phyloP scores from a whole-genome alignment of 2,888 invertebrate genomes.

The Ceraclea dissimilis region DNA sequence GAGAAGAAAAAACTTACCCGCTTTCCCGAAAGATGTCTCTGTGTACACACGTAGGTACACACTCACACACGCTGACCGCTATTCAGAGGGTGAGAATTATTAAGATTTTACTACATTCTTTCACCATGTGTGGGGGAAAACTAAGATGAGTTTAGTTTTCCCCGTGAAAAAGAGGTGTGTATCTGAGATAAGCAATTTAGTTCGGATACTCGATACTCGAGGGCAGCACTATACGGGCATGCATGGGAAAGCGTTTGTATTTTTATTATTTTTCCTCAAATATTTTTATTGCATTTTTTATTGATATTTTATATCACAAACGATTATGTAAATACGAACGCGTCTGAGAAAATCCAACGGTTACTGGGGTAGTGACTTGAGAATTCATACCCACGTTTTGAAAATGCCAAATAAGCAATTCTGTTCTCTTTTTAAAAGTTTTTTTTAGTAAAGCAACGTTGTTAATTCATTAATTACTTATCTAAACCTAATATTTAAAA shows the following conservation, averaged over 20 bases:
- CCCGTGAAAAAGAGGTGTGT: constrained; percentile 16
- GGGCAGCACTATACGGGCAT: constrained; percentile 18
- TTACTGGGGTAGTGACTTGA: not conserved
- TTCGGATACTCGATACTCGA: constrained; percentile 10
- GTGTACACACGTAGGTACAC: not conserved
- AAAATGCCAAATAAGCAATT: no score
- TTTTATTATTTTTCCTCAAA: not conserved
- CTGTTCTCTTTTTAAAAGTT: no score
- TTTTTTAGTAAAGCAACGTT: no score
- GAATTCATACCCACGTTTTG: no score
- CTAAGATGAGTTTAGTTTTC: constrained; percentile 9
- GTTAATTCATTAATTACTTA: no score
- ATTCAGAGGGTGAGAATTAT: not conserved
- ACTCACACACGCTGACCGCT: no score
- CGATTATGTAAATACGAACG: no score
- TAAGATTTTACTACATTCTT: not conserved
- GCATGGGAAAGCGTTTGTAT: not conserved
- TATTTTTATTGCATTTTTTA: not conserved
- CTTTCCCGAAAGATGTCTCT: constrained; percentile 18
- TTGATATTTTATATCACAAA: no score
- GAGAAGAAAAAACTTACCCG: not conserved
- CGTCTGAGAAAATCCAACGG: no score
- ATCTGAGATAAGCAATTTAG: constrained; percentile 16
- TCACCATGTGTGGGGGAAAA: constrained; percentile 8
- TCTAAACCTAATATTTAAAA: no score